Evolutionary conservation across 2,797 vertebrate species (phyloP).

Genomic region (Scolopax bukidnonensis): DNA sequence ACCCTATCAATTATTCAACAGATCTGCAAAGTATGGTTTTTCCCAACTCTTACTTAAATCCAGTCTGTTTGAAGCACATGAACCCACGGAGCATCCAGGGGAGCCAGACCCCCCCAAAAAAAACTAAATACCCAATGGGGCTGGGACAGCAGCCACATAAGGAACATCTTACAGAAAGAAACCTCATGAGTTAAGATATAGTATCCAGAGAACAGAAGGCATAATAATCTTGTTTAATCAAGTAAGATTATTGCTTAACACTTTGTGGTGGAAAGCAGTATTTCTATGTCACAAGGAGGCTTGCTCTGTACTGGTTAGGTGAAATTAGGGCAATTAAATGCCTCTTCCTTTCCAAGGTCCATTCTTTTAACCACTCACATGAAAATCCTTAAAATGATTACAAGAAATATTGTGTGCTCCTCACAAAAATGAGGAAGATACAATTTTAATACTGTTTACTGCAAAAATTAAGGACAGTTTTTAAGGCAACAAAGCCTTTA

Average conservation of each 20-base stretch:
- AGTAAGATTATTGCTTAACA: neutral
- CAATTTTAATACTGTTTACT: neutral
- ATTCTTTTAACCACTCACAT: neutral
- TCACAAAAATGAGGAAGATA: neutral
- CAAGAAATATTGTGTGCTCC: neutral
- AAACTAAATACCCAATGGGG: neutral
- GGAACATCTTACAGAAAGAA: neutral
- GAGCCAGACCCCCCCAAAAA: neutral
- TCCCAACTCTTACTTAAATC: neutral
- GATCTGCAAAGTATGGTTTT: neutral
- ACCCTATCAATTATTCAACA: neutral
- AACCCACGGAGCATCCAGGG: rapidly evolving
- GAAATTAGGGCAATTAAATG: neutral
- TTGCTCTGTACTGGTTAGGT: neutral
- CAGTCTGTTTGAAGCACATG: neutral
- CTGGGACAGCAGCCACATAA: neutral
- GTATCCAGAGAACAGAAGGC: neutral
- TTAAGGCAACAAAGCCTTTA: neutral
- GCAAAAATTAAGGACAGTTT: neutral
- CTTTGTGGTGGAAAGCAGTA: neutral
- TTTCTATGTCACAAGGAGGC: neutral
- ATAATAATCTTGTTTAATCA: neutral
- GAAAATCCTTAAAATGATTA: neutral
- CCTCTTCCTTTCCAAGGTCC: neutral
- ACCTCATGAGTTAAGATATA: neutral